Evolutionary conservation across 2,797 vertebrate species (phyloP), one percentile per base, ranked within the genome.

Genomic region (Phrynocephalus forsythii): DNA sequence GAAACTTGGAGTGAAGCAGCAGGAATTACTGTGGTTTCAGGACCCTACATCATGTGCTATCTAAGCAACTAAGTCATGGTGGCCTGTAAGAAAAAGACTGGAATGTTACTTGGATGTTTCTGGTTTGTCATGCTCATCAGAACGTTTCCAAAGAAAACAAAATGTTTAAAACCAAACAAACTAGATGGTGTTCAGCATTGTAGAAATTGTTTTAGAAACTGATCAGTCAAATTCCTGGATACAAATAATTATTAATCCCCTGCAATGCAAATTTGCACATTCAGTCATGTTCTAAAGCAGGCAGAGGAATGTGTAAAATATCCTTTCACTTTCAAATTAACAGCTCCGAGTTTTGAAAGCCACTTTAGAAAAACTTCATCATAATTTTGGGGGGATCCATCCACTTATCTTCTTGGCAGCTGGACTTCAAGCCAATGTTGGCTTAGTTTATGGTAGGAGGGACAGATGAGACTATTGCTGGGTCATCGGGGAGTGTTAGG

Each of bases 101-200:
- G 8, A 71, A 33, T 0, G 0, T 75, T 56, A 13, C 44, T 83
- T 72, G 28, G 4, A 52, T 79, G 16, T 63, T 63, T 83, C 75
- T 83, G 10, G 28, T 66, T 90, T 85, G 15, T 63, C 5, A n/a
- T 1, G 16, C 33, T 72, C 67, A 82, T 56, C 52, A 56, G 52
- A 56, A 56, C 84, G 71, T 68, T 89, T 83, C 56, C 71, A 30
- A 80, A 85, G 20, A 28, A 85, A 84, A 78, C 6, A 56, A 7
- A 56, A 56, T 56, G 52, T 13, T 56, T 10, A 56, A 56, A 56
- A 56, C 52, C 52, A 56, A 56, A 56, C 66, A 1, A 68, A 63
- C 44, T 38, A 30, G 56, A 78, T 75, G 24, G n/a, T 80, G 33
- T 76, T 44, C 5, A 69, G 0, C n/a, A 33, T 52, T 73, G 68